These are phyloP conservation scores for Sarcophilus harrisii DNA, from an alignment of 2,797 vertebrate species.

Conservation along the genomic window DNA sequence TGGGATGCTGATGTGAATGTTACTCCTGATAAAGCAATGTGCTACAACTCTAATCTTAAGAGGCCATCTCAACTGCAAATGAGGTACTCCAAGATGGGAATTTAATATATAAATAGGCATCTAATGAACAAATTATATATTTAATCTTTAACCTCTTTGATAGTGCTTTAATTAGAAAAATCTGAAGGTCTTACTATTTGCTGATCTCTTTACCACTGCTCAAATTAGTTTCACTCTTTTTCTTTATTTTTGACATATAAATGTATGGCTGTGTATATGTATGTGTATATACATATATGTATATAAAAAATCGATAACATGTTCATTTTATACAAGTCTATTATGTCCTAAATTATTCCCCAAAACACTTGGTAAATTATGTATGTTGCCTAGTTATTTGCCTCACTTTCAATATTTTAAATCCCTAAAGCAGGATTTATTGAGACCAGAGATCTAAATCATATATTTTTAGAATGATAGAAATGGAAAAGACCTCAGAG, in stretches of 20 bases:
- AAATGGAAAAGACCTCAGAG: neutral
- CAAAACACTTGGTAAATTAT: neutral
- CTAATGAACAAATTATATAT: neutral
- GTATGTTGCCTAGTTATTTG: neutral
- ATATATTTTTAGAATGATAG: neutral
- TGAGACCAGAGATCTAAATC: neutral
- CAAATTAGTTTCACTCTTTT: conserved; percentile 12
- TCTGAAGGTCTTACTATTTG: neutral
- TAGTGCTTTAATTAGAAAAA: neutral
- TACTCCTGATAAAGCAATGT: conserved; percentile 24
- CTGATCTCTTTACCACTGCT: neutral
- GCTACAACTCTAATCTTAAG: neutral
- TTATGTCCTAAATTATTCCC: neutral
- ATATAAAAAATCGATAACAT: neutral
- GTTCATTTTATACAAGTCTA: neutral
- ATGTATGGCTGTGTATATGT: neutral
- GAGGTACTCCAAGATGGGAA: neutral
- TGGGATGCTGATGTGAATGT: neutral
- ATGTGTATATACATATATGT: neutral
- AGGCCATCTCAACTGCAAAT: neutral
- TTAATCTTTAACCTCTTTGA: conserved; percentile 1
- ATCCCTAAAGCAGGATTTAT: neutral
- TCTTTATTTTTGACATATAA: neutral
- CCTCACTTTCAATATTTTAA: neutral
- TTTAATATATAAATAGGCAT: neutral